Conservation (phyloP, 2,888 invertebrate species). For the Ctena decussata region DNA sequence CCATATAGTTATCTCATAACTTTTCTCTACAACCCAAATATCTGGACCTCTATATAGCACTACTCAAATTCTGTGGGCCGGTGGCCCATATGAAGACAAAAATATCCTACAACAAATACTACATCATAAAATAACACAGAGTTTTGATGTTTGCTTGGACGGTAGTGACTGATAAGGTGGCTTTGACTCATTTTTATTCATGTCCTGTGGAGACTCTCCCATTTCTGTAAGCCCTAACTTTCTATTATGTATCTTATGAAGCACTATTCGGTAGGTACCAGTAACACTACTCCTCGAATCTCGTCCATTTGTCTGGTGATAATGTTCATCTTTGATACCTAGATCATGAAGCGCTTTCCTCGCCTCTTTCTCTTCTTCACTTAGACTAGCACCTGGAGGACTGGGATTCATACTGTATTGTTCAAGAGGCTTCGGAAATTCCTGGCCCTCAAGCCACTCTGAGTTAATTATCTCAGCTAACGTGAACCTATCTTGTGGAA, state of each 20-base stretch:
- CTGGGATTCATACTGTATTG: constrained; percentile 85
- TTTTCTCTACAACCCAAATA: no score
- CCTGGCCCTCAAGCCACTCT: constrained; percentile 89
- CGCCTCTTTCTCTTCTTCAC: constrained; percentile 88
- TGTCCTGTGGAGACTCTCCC: constrained; percentile 31
- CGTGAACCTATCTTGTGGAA: constrained; percentile 86
- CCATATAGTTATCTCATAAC: no score
- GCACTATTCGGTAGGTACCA: constrained; percentile 91
- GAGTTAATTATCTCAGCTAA: constrained; percentile 86
- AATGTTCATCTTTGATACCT: constrained; percentile 90
- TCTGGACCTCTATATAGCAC: no score
- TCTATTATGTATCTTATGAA: constrained; percentile 88
- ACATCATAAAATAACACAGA: constrained; percentile 70
- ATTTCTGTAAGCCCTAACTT: constrained; percentile 72
- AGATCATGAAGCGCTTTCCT: constrained; percentile 88
- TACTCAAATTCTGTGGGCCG: no score
- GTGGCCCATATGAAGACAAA: no score
- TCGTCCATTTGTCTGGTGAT: constrained; percentile 88
- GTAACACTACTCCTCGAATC: constrained; percentile 91
- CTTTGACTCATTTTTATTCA: constrained; percentile 16
- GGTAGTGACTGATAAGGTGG: constrained; percentile 15
- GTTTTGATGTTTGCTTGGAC: constrained; percentile 65
- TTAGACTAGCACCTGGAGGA: constrained; percentile 64
- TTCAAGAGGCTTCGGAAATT: constrained; percentile 86
- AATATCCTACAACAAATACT: not conserved